Evolutionary conservation across 2,113 vertebrate species (phyloP).

Genomic region (Cephalophus harveyi): DNA sequence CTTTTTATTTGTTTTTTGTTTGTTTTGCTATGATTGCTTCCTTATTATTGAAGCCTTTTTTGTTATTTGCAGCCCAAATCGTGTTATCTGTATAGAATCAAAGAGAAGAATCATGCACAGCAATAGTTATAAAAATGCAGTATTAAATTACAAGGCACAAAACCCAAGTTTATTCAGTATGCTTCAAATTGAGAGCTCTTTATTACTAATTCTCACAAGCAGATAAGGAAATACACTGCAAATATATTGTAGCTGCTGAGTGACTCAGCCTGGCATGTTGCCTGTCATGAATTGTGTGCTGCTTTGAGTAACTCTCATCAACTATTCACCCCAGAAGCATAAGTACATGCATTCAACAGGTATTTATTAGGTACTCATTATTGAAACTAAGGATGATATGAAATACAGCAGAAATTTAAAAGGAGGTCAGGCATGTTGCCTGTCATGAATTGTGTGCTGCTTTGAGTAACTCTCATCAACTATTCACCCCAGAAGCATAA

Average conservation of each 20-base stretch:
- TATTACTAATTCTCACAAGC: slow-evolving; percentile 29
- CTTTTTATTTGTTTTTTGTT: neutral
- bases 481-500: neutral
- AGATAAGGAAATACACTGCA: slow-evolving; percentile 13
- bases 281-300: slow-evolving; percentile 19
- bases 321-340: neutral
- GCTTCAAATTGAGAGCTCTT: neutral
- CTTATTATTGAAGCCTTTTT: neutral
- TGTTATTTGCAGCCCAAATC: neutral
- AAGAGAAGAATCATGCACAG: neutral
- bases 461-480: neutral
- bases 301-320: neutral
- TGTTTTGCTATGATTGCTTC: neutral
- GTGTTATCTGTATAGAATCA: neutral
- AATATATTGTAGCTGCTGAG: slow-evolving; percentile 45
- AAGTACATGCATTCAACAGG: neutral
- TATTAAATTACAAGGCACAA: neutral
- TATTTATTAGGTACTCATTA: neutral
- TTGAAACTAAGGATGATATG: neutral
- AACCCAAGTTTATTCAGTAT: neutral
- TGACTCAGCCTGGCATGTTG: slow-evolving; percentile 58
- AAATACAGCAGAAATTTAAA: neutral
- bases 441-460: slow-evolving; percentile 6
- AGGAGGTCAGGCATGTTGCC: too few species aligned
- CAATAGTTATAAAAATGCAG: neutral